phyloP scores from a whole-genome alignment of 1,140 invertebrate species.

The Ephestia elutella region DNA sequence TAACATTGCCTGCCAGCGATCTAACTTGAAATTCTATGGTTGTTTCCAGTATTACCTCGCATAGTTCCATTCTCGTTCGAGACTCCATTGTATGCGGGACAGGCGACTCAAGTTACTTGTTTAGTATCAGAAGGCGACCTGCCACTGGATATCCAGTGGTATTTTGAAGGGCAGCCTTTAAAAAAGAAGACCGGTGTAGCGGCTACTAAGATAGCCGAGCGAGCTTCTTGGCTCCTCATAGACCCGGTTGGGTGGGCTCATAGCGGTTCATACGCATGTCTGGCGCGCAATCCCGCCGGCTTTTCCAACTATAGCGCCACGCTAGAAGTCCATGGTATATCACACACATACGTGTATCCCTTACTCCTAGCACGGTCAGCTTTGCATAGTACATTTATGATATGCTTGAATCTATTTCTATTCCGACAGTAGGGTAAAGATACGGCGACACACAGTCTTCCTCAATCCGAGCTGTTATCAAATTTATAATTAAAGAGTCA shows the following conservation, averaged over 20 bases:
- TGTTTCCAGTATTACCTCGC: slow-evolving; percentile 81
- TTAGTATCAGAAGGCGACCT: slow-evolving; percentile 87
- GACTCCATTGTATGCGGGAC: slow-evolving; percentile 80
- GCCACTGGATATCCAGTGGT: slow-evolving; percentile 88
- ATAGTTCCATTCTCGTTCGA: slow-evolving; percentile 84
- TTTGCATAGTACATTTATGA: slow-evolving; percentile 60
- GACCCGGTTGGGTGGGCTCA: slow-evolving; percentile 88
- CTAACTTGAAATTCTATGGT: slow-evolving; percentile 61
- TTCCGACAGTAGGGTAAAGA: not conserved
- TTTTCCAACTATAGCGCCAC: slow-evolving; percentile 84
- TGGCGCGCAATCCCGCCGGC: slow-evolving; percentile 91
- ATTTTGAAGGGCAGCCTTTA: slow-evolving; percentile 77
- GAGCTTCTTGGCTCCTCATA: slow-evolving; percentile 79
- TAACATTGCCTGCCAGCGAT: slow-evolving; percentile 60
- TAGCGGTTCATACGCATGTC: slow-evolving; percentile 90
- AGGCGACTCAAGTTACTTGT: slow-evolving; percentile 83
- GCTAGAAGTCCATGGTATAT: slow-evolving; percentile 78
- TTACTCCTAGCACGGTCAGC: slow-evolving; percentile 66
- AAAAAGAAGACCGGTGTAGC: slow-evolving; percentile 76
- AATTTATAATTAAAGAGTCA: not conserved
- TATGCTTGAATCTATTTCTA: slow-evolving; percentile 37
- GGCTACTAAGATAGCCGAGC: slow-evolving; percentile 79
- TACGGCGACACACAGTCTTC: slow-evolving; percentile 4
- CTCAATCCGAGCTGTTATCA: slow-evolving; percentile 4
- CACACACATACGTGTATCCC: slow-evolving; percentile 43